Evolutionary conservation across 2,888 invertebrate species (phyloP), one percentile per base, ranked within the genome.

Genomic region (Cantharis nigra): DNA sequence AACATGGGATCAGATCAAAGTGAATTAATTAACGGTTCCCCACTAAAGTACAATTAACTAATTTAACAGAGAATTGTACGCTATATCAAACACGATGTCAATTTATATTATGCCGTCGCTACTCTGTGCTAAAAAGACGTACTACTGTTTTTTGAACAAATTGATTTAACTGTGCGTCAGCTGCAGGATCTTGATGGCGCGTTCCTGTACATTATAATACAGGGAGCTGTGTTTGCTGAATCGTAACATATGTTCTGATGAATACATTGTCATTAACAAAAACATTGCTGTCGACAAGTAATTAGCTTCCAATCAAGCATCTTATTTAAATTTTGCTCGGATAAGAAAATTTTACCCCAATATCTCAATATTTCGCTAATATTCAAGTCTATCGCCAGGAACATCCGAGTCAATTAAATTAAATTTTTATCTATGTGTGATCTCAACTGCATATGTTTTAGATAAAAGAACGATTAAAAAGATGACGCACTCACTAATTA

Each of bases 391-490:
- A 67, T 67, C 65, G 23, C 67, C 72, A n/a, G 72, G 64, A 72
- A 63, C n/a, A 33, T 18, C 26, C 14, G 33, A 18, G 64, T 72
- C 70, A 76, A 76, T 76, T 76, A 76, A 70, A 76, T 49, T 76
- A 64, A 11, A n/a, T 3, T 49, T 85, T 85, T 83, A 75, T 72
- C 72, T 63, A 13, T 67, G 23, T 49, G 79, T 79, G 84, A 87
- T 87, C 87, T 87, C 87, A 87, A 87, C 86, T 84, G 86, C 86
- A 86, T 85, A 85, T 85, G 86, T 85, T 87, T 87, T 87, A 87
- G 87, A 87, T 87, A 85, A 85, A 85, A 81, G 82, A 83, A 65
- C 70, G 86, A 86, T 86, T 86, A 83, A 78, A 76, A 78, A 78
- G 78, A 82, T 82, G 83, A 83, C 82, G 82, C 82, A 82, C 80